A percentile compares a stretch with the other conserved stretches of the same genome.
Conservation (phyloP, 1,140 invertebrate genomes). For the Apis florea region DNA sequence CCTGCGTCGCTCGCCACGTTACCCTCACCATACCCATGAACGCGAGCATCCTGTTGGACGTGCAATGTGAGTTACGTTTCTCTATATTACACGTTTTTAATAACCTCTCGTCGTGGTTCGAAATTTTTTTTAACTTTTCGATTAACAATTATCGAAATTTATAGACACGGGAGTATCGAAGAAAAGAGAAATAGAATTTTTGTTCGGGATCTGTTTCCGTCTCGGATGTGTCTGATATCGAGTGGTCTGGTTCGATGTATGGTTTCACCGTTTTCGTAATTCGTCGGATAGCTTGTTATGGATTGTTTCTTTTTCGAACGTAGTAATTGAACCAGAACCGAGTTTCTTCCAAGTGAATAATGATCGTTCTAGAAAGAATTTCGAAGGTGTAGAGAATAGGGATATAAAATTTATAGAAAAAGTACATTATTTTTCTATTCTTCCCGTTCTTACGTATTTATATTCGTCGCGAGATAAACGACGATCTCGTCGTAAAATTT, state of each 20-base stretch:
- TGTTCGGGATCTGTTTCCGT: neutral
- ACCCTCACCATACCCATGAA: slow-evolving; percentile 85
- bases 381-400: too few relatives aligned
- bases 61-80: slow-evolving; percentile 86
- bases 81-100: neutral
- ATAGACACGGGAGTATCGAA: too few relatives aligned
- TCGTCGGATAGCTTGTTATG: neutral
- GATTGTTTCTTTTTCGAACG: neutral
- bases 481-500: neutral
- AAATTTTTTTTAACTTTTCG: too few relatives aligned
- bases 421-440: too few relatives aligned
- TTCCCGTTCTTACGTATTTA: neutral
- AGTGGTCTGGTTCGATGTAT: neutral
- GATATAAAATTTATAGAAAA: too few relatives aligned
- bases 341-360: too few relatives aligned
- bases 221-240: neutral
- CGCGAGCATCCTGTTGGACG: slow-evolving; percentile 87
- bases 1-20: slow-evolving; percentile 87
- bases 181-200: neutral
- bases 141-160: too few relatives aligned
- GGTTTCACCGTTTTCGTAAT: neutral
- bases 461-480: too few relatives aligned
- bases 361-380: too few relatives aligned
- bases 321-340: too few relatives aligned
- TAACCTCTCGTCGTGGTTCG: too few relatives aligned